phyloP scores from a whole-genome alignment of 2,113 vertebrate genomes.

The Ardeotis arabs region DNA sequence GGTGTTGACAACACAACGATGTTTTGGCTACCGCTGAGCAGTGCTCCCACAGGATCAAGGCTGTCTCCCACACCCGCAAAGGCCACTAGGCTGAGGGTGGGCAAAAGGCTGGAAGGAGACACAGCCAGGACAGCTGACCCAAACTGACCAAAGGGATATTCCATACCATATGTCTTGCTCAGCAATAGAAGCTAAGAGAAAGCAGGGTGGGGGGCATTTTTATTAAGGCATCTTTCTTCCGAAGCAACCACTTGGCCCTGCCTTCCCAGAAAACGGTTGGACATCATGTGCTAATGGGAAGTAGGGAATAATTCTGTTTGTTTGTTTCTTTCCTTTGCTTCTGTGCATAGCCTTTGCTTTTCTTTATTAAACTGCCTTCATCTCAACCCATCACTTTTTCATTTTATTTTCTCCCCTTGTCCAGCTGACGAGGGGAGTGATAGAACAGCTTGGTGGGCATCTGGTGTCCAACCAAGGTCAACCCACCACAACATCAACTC shows the following conservation, averaged over 20 bases:
- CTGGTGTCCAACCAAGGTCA: background rate
- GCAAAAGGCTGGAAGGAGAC: background rate
- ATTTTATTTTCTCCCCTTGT: background rate
- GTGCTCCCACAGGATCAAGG: background rate
- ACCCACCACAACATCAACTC: background rate
- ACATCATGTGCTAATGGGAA: background rate
- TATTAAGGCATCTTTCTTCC: background rate
- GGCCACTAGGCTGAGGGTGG: background rate
- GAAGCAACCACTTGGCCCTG: accelerated
- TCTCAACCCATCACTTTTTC: background rate
- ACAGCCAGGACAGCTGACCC: background rate
- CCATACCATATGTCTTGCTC: background rate
- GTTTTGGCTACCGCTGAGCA: background rate
- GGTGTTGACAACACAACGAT: background rate
- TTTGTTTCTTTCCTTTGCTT: background rate
- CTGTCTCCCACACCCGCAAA: background rate
- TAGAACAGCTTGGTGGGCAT: background rate
- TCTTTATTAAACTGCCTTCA: background rate
- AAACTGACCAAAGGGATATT: background rate
- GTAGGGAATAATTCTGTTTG: background rate
- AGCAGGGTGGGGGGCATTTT: background rate
- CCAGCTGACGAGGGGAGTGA: background rate
- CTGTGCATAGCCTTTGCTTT: background rate
- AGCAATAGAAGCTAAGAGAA: background rate
- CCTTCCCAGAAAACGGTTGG: background rate